Percentiles rank a stretch among this genome's conserved stretches.
Conservation (phyloP, 2,888 invertebrate genomes). For the Chrysodeixis includens region DNA sequence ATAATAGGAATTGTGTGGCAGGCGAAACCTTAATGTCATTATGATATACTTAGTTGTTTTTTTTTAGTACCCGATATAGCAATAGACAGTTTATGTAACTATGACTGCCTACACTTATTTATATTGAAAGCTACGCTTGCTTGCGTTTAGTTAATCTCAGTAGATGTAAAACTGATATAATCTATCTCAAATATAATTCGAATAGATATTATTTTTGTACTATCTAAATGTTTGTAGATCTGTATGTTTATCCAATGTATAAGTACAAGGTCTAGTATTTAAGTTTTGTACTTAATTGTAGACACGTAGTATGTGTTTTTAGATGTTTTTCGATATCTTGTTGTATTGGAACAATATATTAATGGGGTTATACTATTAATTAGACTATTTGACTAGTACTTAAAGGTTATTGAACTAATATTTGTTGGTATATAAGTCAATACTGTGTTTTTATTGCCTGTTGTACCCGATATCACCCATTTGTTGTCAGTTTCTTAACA, state of each 20-base stretch:
- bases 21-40: too few relatives aligned
- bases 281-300: constrained; percentile 1
- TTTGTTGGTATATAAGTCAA: too few relatives aligned
- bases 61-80: background rate
- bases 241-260: background rate
- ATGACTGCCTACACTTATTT: background rate
- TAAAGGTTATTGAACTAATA: too few relatives aligned
- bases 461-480: too few relatives aligned
- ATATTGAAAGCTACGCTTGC: background rate
- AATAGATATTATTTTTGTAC: constrained; percentile 2
- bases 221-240: background rate
- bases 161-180: background rate
- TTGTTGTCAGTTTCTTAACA: too few relatives aligned
- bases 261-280: constrained; percentile 1
- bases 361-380: too few relatives aligned
- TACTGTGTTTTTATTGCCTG: too few relatives aligned
- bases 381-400: too few relatives aligned
- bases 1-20: too few relatives aligned
- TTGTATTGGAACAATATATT: too few relatives aligned
- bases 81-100: background rate
- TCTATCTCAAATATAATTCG: background rate
- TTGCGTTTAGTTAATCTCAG: background rate
- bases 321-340: background rate
- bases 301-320: background rate
- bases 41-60: too few relatives aligned